Base-by-base conservation (phyloP, 2,797 vertebrate species). In the Clarias fuscus region DNA sequence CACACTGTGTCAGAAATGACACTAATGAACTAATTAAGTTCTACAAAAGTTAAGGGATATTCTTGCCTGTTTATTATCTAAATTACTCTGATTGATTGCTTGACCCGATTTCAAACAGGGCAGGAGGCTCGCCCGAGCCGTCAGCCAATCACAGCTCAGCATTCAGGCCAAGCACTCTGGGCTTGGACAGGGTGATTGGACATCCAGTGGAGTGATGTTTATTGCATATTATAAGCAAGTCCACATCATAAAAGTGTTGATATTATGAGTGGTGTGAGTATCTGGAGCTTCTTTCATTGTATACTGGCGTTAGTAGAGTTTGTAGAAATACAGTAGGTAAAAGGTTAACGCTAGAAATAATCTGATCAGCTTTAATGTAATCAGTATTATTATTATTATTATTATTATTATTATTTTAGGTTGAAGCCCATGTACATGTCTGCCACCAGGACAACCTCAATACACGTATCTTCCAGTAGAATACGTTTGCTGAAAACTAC, bases 121-220 rank as follows among this genome's bases (percentile, higher is more conserved):
- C 76, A 79, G 58, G 77, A 79, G 77, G 62, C 79, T 82, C 79
- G 62, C 7, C 62, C 22, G 56, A 72, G 30, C 72, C 87, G 78
- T 86, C 75, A 86, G 88, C 92, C 92, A 93, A 92, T 94, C 80
- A 85, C 20, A 48, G 64, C 40, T 4, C 48, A 83, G 76, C 22
- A 22, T 33, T 85, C 67, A 65, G 37, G 61, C 33, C 76, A 85
- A 59, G 84, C 59, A 78, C 70, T 78, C 48, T n/a, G 33, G 71
- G 71, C 13, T 30, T 61, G 5, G 83, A 71, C 48, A 20, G 53
- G 43, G 17, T 80, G 64, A 85, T 86, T 75, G 86, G 76, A 58
- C 17, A 24, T 13, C 10, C 5, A 5, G 62, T 71, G 13, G 24
- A 22, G 30, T 58, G 17, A 84, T 81, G 33, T 85, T 68, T 80